Evolutionary conservation across 1,140 invertebrate genomes (phyloP).

Genomic region (Drosophila nasuta): DNA sequence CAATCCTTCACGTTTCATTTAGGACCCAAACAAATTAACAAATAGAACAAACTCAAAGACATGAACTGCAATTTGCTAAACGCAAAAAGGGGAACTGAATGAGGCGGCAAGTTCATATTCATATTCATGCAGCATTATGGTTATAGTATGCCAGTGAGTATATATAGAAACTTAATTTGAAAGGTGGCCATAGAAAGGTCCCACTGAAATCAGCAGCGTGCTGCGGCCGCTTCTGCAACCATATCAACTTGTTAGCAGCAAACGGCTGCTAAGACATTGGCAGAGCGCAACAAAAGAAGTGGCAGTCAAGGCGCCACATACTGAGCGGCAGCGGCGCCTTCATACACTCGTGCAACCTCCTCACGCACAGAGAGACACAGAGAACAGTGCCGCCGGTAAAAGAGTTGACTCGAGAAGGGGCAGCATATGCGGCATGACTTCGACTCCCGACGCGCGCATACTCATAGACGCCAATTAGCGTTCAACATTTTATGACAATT

Average conservation of each 20-base stretch:
- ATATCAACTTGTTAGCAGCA: conserved; percentile 54
- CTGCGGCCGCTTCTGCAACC: background rate
- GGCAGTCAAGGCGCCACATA: conserved; percentile 57
- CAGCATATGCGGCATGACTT: background rate
- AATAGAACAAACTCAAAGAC: conserved; percentile 9
- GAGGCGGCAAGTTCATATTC: background rate
- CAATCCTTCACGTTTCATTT: conserved; percentile 3
- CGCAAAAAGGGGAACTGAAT: background rate
- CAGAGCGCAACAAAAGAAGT: conserved; percentile 47
- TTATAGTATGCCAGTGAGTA: conserved; percentile 4
- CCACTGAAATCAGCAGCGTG: conserved; percentile 25
- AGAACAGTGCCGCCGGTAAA: conserved; percentile 13
- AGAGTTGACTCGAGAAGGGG: background rate
- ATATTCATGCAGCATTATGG: conserved; percentile 26
- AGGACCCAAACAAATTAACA: conserved; percentile 8
- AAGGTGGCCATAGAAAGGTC: conserved; percentile 41
- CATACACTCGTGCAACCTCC: conserved; percentile 42
- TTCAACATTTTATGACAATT: conserved; percentile 82
- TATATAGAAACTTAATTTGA: conserved; percentile 42
- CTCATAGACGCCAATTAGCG: conserved; percentile 77
- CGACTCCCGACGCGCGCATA: conserved; percentile 37
- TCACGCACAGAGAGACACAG: conserved; percentile 63
- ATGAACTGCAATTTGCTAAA: conserved; percentile 16
- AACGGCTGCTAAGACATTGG: conserved; percentile 41
- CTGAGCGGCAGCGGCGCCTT: conserved; percentile 41